These are phyloP conservation scores for Ptilodon capucinus DNA, from an alignment of 2,888 invertebrate species.

Conservation along the genomic window DNA sequence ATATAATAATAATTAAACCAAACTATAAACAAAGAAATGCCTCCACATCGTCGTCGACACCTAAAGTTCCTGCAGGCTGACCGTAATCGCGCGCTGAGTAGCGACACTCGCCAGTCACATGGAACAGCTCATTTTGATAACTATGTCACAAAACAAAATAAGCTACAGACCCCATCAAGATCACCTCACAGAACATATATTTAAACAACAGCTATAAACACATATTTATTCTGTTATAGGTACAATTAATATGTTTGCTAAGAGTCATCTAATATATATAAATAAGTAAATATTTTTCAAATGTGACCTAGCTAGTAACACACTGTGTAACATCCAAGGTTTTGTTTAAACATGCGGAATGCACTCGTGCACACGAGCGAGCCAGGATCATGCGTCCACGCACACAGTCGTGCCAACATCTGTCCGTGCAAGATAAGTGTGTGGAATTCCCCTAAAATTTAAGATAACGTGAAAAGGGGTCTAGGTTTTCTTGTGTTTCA, in stretches of 20 bases:
- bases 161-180: too few species aligned
- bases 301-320: not conserved
- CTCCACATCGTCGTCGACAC: too few species aligned
- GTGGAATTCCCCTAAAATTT: conserved; percentile 17
- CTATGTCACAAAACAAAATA: too few species aligned
- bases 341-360: not conserved
- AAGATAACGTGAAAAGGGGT: conserved; percentile 18
- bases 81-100: too few species aligned
- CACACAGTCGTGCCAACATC: conserved; percentile 14
- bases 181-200: not conserved
- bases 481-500: conserved; percentile 5
- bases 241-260: not conserved
- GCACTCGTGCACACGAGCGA: not conserved
- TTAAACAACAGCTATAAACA: not conserved
- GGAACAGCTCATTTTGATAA: too few species aligned
- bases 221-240: not conserved
- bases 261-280: not conserved
- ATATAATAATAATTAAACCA: too few species aligned
- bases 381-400: not conserved
- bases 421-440: conserved; percentile 18
- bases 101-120: too few species aligned
- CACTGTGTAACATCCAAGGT: not conserved
- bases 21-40: too few species aligned
- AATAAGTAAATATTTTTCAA: not conserved
- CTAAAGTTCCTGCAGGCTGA: too few species aligned